These are phyloP conservation scores for Tursiops truncatus DNA, from an alignment of 2,113 vertebrate genomes.

Conservation along the genomic window DNA sequence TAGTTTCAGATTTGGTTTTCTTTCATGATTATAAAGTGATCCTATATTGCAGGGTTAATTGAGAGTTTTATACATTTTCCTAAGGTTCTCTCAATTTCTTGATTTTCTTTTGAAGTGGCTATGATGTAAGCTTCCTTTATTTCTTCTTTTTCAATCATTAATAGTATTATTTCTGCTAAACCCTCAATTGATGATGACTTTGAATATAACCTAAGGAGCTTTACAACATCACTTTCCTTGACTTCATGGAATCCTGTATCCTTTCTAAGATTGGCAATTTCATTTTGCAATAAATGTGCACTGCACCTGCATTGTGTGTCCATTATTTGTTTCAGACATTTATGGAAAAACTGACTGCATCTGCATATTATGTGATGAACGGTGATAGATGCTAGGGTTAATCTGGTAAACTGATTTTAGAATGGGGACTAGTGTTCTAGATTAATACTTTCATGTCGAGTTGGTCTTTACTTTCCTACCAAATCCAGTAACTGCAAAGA, in stretches of 20 bases:
- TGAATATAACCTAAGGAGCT: neutral
- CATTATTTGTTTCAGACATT: neutral
- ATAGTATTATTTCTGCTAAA: constrained; percentile 1
- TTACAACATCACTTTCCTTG: neutral
- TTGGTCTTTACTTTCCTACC: neutral
- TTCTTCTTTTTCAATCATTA: neutral
- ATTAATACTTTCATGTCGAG: neutral
- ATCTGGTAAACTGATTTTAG: neutral
- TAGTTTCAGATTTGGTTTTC: neutral
- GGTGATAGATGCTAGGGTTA: neutral
- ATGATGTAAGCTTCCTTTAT: neutral
- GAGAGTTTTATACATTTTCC: constrained; percentile 34
- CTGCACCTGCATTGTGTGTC: neutral
- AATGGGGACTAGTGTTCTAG: neutral
- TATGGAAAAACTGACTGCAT: neutral
- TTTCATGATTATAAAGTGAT: neutral
- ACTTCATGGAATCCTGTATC: neutral
- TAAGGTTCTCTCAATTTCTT: neutral
- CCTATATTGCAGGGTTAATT: neutral
- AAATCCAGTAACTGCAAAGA: neutral
- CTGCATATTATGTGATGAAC: neutral
- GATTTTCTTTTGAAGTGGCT: constrained; percentile 30
- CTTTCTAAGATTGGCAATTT: neutral
- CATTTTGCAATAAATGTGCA: neutral
- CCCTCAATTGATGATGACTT: neutral